Base-by-base conservation (phyloP, 2,888 invertebrate genomes). In the Nephrotoma flavescens region DNA sequence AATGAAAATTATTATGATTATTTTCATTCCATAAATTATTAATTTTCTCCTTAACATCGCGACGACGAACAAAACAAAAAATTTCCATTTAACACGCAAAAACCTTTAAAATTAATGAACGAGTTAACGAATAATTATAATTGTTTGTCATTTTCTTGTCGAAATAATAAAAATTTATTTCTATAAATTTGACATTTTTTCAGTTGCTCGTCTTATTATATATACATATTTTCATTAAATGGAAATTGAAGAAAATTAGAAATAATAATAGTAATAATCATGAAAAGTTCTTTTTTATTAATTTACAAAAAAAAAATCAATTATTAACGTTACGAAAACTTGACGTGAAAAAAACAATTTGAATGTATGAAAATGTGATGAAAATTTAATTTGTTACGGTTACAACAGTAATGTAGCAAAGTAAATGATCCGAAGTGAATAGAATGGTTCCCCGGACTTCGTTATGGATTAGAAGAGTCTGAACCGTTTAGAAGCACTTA, bases 91-190 rank as follows among this genome's bases (percentile, higher is more conserved):
- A 84, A 84, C 84, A 84, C 84, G 84, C 84, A 84, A 84, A 84
- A 84, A 84, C 84, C 84, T 84, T 84, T 84, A 84, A 84, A 84
- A 84, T 84, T 84, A 84, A 84, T 84, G 84, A 84, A 84, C 84
- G 84, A 84, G 84, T 84, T 84, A 84, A 84, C 42, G 84, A 84
- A 84, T 42, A 42, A 84, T 84, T 84, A 84, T 84, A 84, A 84
- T 42, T 84, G 84, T 84, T 84, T 84, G 84, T 84, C 84, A 84
- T 84, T 84, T 83, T 41, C 15, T 57, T 57, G 19, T 71, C 71
- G 31, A 71, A 71, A 71, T 71, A 44, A 31, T 31, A 31, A 31
- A 31, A 31, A 31, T 31, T 31, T 31, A 31, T 31, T 31, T 31
- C 31, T 71, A 31, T 71, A 71, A 31, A 71, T 57, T 57, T 57